Evolutionary conservation across 92 coral and sea anemone species (phyloP).

Genomic region (Phenganax stokvisi): DNA sequence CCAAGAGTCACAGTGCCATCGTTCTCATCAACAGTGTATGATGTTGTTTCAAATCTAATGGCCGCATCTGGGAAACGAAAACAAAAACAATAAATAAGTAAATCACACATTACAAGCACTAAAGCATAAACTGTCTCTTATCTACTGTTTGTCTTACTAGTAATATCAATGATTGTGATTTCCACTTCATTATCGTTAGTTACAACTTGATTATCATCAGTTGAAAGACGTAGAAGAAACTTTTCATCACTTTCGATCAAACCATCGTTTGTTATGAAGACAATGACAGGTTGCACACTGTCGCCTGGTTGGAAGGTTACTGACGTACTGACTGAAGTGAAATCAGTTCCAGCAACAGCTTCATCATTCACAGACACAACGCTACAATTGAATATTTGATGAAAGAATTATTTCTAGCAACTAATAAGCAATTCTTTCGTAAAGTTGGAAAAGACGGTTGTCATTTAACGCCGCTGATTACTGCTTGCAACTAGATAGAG

Average conservation of each 20-base stretch:
- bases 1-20: constrained; percentile 13
- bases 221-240: constrained; percentile 11
- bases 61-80: neutral
- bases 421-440: neutral
- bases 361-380: neutral
- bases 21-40: neutral
- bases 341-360: constrained; percentile 10
- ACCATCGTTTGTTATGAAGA: constrained; percentile 1
- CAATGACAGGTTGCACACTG: neutral
- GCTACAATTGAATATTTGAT: neutral
- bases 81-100: neutral
- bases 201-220: constrained; percentile 22
- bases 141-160: neutral
- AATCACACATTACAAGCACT: neutral
- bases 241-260: constrained; percentile 12
- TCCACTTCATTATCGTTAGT: constrained; percentile 25
- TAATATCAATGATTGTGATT: constrained; percentile 20
- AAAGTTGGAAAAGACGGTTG: too few relatives aligned
- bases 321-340: neutral
- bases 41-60: constrained; percentile 7
- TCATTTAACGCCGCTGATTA: too few relatives aligned
- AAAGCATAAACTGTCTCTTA: neutral
- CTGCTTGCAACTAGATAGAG: too few relatives aligned
- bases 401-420: neutral
- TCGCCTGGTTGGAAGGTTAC: constrained; percentile 22